Conservation (phyloP, 2,797 vertebrate genomes). For the Argyrosomus regius region DNA sequence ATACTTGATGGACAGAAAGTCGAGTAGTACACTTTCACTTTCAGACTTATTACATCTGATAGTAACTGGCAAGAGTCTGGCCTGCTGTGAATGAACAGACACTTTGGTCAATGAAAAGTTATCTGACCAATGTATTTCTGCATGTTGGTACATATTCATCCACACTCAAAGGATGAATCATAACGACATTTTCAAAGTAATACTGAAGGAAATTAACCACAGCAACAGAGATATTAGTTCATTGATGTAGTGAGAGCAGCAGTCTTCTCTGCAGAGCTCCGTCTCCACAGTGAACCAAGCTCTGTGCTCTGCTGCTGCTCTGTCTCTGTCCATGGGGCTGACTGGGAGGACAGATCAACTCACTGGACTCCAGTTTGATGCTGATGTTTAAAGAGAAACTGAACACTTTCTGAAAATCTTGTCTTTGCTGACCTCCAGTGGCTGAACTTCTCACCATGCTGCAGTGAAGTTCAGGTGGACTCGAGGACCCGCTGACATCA, state of each 20-base stretch:
- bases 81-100: neutral
- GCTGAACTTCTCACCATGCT: neutral
- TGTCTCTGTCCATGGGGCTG: conserved; percentile 38
- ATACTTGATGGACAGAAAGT: conserved; percentile 39
- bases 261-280: neutral
- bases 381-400: neutral
- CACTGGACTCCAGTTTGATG: neutral
- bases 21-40: neutral
- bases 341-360: neutral
- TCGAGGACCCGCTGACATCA: neutral
- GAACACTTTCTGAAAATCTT: neutral
- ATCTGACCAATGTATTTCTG: neutral
- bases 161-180: too few relatives aligned
- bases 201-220: neutral
- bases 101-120: neutral
- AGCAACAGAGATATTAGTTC: neutral
- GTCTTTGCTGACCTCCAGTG: conserved; percentile 3
- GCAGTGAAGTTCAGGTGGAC: neutral
- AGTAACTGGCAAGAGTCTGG: neutral
- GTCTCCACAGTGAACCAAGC: neutral
- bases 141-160: neutral
- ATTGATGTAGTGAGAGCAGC: neutral
- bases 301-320: conserved; percentile 26
- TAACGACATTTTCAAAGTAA: neutral
- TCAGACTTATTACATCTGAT: neutral